Evolutionary conservation across 2,797 vertebrate species (phyloP), one percentile per base, ranked within the genome.

Genomic region (Lophotriccus pileatus): DNA sequence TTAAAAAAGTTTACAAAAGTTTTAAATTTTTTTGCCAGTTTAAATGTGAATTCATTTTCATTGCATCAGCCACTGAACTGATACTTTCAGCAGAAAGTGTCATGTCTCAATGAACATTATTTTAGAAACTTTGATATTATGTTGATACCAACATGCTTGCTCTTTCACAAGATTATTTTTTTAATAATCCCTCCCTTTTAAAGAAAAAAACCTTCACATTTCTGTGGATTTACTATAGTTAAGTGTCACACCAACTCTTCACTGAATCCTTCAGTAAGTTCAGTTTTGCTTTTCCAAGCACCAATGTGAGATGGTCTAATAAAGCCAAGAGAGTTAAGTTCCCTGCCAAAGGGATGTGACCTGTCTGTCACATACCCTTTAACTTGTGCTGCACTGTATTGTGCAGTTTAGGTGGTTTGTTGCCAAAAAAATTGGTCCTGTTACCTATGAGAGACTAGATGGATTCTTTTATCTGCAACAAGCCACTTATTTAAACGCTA

Each of bases 141-240:
- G n/a, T 44, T 49, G 7, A 19, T 9, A 86, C 1, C 0, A 63
- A 13, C 2, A 3, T 12, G 19, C 30, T n/a, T n/a, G 4, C 9
- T n/a, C 19, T 55, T 64, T 64, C 16, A 64, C 9, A 37, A 11
- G 12, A 67, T 7, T 46, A 3, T 20, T n/a, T 19, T 34, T 39
- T 21, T 37, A 72, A 23, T 47, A 69, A 70, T 62, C 27, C 5
- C 10, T 44, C 7, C 30, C 9, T n/a, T 68, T 58, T 14, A 18
- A 44, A 79, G 9, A n/a, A 70, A 58, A 82, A 58, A 32, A 1
- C 30, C 14, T 11, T 20, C 7, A 34, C 60, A 76, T 13, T 53
- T 44, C 18, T 62, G 9, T 20, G 68, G 7, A 37, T 14, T 49
- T n/a, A 24, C 10, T 30, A 6, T 0, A n/a, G 14, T 22, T 37